Conservation (phyloP, 2,888 invertebrate genomes). For the Dusona sp. region DNA sequence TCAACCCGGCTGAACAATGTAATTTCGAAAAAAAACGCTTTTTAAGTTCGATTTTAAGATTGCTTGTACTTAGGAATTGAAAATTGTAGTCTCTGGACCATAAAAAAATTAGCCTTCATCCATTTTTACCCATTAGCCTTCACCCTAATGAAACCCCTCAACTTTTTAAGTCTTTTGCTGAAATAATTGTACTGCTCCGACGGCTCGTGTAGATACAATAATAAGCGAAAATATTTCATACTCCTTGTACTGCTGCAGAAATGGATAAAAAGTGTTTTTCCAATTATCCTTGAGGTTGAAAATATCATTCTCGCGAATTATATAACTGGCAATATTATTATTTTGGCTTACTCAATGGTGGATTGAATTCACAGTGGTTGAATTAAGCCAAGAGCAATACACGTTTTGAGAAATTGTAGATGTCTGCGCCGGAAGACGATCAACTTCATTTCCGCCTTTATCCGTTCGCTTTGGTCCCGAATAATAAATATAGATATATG, state of each 20-base stretch:
- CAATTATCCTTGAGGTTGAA: no score
- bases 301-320: background rate
- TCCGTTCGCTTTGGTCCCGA: background rate
- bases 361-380: constrained; percentile 36
- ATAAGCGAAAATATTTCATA: background rate
- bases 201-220: background rate
- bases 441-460: background rate
- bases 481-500: constrained; percentile 9
- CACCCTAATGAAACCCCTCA: no score
- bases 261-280: background rate
- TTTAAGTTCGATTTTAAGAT: no score
- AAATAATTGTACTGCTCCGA: no score
- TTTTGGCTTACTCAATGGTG: background rate
- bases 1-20: no score
- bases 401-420: constrained; percentile 45
- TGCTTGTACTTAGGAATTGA: no score
- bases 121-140: no score
- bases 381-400: constrained; percentile 20
- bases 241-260: no score
- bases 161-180: no score
- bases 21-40: no score
- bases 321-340: constrained; percentile 13
- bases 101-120: no score
- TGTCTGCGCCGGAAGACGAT: constrained; percentile 54
- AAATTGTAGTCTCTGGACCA: no score